Conservation (phyloP, 2,888 invertebrate species). For the Pseudococcus viburni region DNA sequence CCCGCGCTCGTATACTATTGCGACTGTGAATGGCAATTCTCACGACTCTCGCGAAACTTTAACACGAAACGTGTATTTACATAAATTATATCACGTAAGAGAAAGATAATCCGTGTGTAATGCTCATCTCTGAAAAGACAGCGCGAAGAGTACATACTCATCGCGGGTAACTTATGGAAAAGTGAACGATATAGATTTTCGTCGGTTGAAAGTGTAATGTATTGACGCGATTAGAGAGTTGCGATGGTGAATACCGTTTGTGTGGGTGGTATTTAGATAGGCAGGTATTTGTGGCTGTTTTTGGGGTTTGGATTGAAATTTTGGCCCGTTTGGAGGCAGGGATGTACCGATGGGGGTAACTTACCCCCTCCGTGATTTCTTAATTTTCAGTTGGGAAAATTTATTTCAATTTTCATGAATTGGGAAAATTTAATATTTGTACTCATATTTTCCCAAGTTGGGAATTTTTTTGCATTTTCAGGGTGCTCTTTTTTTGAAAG, state of each 20-base stretch:
- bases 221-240: background rate
- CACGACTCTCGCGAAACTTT: constrained; percentile 31
- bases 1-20: background rate
- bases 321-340: no score
- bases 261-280: background rate
- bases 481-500: no score
- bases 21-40: constrained; percentile 31
- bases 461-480: no score
- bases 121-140: background rate
- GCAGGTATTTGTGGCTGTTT: background rate
- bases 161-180: background rate
- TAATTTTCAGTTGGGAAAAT: no score
- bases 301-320: no score
- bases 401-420: no score
- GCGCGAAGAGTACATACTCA: background rate
- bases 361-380: no score
- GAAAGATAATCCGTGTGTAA: constrained; percentile 25
- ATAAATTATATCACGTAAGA: constrained; percentile 31
- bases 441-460: no score
- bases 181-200: background rate
- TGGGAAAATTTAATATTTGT: no score
- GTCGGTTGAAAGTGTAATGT: background rate
- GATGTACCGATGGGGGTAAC: no score
- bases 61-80: constrained; percentile 31
- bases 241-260: background rate